phyloP scores from a whole-genome alignment of 2,888 invertebrate genomes.

The Bellardia pandia region DNA sequence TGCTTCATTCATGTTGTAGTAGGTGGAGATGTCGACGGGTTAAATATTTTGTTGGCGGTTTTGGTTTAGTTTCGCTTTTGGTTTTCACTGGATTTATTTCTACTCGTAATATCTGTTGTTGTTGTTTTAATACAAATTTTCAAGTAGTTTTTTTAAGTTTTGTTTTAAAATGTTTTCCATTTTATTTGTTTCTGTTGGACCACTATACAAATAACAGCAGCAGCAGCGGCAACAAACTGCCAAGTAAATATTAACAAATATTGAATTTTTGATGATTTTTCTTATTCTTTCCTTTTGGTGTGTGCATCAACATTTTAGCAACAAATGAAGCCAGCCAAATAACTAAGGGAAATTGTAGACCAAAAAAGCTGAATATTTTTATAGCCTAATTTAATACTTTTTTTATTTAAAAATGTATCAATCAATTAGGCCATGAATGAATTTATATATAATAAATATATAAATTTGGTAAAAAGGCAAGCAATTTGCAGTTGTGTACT shows the following conservation, averaged over 20 bases:
- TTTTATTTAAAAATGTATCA: background rate
- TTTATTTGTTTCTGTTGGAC: background rate
- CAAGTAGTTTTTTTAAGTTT: slow-evolving; percentile 26
- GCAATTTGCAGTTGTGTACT: too few species aligned
- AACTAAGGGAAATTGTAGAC: background rate
- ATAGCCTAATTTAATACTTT: background rate
- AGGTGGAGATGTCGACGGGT: slow-evolving; percentile 13
- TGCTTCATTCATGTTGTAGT: slow-evolving; percentile 4
- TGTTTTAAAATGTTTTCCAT: background rate
- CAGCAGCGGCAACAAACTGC: background rate
- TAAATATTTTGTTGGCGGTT: slow-evolving; percentile 40
- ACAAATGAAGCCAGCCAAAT: slow-evolving; percentile 17
- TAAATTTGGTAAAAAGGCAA: too few species aligned
- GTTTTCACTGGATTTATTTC: slow-evolving; percentile 6
- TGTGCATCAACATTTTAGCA: background rate
- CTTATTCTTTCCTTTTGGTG: background rate
- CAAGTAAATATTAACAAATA: slow-evolving; percentile 22
- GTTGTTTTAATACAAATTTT: slow-evolving; percentile 3
- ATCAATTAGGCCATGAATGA: too few species aligned
- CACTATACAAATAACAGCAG: background rate
- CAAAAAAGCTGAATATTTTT: background rate
- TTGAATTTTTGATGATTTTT: slow-evolving; percentile 4
- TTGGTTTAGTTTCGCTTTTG: background rate
- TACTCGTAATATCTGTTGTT: slow-evolving; percentile 20
- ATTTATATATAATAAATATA: too few species aligned